Evolutionary conservation across 2,797 vertebrate species (phyloP).

Genomic region (Acanthurus leucopareius): DNA sequence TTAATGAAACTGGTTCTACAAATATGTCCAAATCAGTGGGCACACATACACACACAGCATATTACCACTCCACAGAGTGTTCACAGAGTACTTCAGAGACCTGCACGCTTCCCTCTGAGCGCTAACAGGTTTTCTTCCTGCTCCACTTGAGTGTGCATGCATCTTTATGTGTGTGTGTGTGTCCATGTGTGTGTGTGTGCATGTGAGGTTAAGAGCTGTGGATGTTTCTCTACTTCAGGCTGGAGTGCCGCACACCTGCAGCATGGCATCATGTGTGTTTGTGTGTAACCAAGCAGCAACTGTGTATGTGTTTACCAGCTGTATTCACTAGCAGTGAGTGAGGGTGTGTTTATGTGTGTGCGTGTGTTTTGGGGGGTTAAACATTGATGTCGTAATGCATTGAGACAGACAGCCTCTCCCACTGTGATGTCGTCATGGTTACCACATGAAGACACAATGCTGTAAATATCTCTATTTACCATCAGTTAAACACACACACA

Average conservation of each 20-base stretch:
- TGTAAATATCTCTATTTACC: slow-evolving; percentile 86
- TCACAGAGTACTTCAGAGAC: slow-evolving; percentile 61
- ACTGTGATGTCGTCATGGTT: slow-evolving; percentile 84
- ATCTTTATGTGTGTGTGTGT: slow-evolving; percentile 3
- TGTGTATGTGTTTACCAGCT: slow-evolving; percentile 40
- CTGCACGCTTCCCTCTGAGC: slow-evolving; percentile 53
- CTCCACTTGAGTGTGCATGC: slow-evolving; percentile 43
- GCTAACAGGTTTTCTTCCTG: slow-evolving; percentile 67
- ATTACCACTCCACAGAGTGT: slow-evolving; percentile 40
- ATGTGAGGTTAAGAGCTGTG: slow-evolving; percentile 12
- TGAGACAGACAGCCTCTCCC: slow-evolving; percentile 81
- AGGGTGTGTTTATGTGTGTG: slow-evolving; percentile 5
- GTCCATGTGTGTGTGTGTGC: not conserved
- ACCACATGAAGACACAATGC: slow-evolving; percentile 82
- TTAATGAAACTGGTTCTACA: not conserved
- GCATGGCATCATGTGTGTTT: slow-evolving; percentile 52
- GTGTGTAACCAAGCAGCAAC: slow-evolving; percentile 45
- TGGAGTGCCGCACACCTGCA: slow-evolving; percentile 52
- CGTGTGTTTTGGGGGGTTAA: slow-evolving; percentile 48
- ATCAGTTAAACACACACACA: slow-evolving; percentile 66
- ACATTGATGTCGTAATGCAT: slow-evolving; percentile 79
- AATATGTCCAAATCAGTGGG: not conserved
- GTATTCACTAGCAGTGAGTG: slow-evolving; percentile 16
- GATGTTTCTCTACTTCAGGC: slow-evolving; percentile 37
- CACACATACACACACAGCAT: slow-evolving; percentile 18